Conservation (phyloP, 2,888 invertebrate genomes). For the Galeruca laticollis region DNA sequence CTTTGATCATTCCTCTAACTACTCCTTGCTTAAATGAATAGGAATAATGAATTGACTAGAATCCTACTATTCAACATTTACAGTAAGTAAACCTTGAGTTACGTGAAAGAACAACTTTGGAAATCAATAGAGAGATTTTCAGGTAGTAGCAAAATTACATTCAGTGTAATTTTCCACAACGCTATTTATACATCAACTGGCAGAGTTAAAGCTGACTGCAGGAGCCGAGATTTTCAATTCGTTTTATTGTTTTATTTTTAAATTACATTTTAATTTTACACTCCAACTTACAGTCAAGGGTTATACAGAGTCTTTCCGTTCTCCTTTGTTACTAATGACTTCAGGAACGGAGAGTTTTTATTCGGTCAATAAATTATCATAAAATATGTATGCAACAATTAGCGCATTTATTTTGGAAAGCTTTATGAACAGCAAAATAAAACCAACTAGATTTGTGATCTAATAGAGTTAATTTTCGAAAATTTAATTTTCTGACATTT, state of each 20-base stretch:
- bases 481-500: too few species aligned
- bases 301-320: background rate
- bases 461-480: too few species aligned
- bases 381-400: background rate
- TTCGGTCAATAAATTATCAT: background rate
- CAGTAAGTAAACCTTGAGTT: background rate
- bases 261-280: slow-evolving; percentile 15
- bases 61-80: background rate
- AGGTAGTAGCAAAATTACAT: background rate
- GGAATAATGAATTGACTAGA: background rate
- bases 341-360: background rate
- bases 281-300: background rate
- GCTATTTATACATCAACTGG: slow-evolving; percentile 4
- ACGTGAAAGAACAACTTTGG: slow-evolving; percentile 1
- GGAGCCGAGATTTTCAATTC: slow-evolving; percentile 4
- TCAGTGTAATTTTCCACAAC: background rate
- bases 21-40: background rate
- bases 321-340: background rate
- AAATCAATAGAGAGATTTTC: background rate
- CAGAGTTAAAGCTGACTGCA: slow-evolving; percentile 5
- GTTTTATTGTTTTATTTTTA: background rate
- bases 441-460: too few species aligned
- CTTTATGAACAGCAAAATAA: too few species aligned
- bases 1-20: background rate
- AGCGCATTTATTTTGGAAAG: too few species aligned